Percentiles rank a stretch among this genome's conserved stretches.
phyloP scores from a whole-genome alignment of 2,888 invertebrate species.

The Tachystola acroxantha region DNA sequence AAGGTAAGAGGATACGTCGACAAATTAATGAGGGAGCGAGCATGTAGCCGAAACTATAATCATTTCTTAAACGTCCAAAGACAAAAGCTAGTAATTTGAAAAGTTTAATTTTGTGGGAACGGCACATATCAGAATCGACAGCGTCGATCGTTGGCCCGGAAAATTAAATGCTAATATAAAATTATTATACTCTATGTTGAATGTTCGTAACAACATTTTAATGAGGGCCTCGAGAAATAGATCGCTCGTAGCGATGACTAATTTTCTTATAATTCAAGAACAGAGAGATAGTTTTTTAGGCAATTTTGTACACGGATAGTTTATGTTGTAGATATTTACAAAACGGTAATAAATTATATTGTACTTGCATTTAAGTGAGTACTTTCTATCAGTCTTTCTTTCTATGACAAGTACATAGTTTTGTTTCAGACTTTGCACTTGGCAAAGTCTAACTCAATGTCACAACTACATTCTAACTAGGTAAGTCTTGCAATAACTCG shows the following conservation, averaged over 20 bases:
- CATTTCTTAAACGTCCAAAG: constrained; percentile 15
- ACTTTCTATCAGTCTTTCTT: too few relatives aligned
- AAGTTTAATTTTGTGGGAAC: constrained; percentile 48
- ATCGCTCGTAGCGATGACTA: constrained; percentile 65
- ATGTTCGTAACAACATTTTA: constrained; percentile 69
- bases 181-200: constrained; percentile 63
- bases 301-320: constrained; percentile 40
- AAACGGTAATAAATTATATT: constrained; percentile 3
- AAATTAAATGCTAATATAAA: constrained; percentile 76
- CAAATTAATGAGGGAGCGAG: neutral
- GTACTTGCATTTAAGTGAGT: too few relatives aligned
- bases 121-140: constrained; percentile 40
- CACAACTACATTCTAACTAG: too few relatives aligned
- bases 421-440: too few relatives aligned
- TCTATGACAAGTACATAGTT: too few relatives aligned
- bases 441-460: too few relatives aligned
- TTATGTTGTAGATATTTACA: neutral
- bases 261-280: constrained; percentile 46
- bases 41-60: constrained; percentile 9
- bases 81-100: constrained; percentile 41
- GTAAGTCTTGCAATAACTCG: too few relatives aligned
- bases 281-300: constrained; percentile 29
- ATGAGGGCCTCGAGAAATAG: constrained; percentile 58
- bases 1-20: neutral
- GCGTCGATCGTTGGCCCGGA: constrained; percentile 54